Percentiles rank a stretch among this genome's conserved stretches.
phyloP scores from a whole-genome alignment of 37 sponge, comb jelly and placozoan genomes.

The Lycopodina hypogea region DNA sequence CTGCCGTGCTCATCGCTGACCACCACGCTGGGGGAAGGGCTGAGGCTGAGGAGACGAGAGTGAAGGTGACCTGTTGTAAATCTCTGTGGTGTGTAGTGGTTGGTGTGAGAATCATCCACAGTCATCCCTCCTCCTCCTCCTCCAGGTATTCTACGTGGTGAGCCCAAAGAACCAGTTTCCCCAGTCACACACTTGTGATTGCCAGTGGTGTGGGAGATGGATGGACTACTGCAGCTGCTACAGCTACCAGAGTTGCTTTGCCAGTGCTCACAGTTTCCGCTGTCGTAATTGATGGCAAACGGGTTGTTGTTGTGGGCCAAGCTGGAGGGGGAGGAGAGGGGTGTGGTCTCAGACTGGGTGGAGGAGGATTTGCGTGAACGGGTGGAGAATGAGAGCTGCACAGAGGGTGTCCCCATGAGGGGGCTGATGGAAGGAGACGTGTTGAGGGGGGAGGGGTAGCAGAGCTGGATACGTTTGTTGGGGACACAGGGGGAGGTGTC shows the following conservation, averaged over 20 bases:
- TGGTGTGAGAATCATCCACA: background rate
- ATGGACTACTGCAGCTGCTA: constrained; percentile 34
- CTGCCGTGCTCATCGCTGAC: constrained; percentile 10
- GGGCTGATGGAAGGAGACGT: constrained; percentile 34
- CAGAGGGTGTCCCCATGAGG: constrained; percentile 15
- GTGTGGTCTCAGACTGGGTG: constrained; percentile 39
- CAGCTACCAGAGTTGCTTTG: constrained; percentile 17
- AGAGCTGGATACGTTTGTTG: constrained; percentile 28
- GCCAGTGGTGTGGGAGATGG: background rate
- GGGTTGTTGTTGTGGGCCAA: constrained; percentile 25
- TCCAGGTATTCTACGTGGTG: background rate
- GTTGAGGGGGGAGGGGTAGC: constrained; percentile 16
- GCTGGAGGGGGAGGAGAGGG: constrained; percentile 52
- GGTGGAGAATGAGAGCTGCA: constrained; percentile 23
- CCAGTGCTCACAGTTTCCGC: constrained; percentile 37
- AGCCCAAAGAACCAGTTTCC: background rate
- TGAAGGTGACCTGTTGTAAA: background rate
- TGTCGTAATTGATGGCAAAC: constrained; percentile 51
- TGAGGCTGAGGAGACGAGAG: background rate
- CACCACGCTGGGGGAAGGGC: constrained; percentile 2
- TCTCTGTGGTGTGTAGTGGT: background rate
- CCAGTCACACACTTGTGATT: background rate
- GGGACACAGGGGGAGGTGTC: constrained; percentile 40
- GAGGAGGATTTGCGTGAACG: constrained; percentile 26
- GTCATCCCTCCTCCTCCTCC: background rate